phyloP scores from a whole-genome alignment of 2,888 invertebrate species.

The Axea sp. region DNA sequence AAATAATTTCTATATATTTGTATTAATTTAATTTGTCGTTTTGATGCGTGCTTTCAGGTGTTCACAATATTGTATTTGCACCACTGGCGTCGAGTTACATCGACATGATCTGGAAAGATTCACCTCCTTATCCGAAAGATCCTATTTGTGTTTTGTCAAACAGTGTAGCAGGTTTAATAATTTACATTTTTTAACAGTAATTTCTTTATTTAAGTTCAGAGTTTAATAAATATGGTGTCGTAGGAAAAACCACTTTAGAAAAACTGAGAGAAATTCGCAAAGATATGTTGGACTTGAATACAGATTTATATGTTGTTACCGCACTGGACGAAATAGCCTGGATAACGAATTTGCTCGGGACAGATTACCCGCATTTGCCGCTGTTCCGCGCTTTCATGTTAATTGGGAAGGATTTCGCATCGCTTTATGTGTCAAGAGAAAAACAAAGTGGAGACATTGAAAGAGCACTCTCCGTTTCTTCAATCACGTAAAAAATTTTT shows the following conservation, averaged over 20 bases:
- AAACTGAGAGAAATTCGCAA: constrained; percentile 63
- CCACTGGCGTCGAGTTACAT: constrained; percentile 70
- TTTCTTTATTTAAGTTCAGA: too few relatives aligned
- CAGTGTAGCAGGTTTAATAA: constrained; percentile 68
- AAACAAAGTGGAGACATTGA: constrained; percentile 68
- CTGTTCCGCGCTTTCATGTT: constrained; percentile 72
- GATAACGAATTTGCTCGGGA: constrained; percentile 80
- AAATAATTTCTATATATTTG: too few relatives aligned
- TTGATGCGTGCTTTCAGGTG: constrained; percentile 52
- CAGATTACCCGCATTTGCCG: constrained; percentile 79
- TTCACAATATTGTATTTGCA: constrained; percentile 65
- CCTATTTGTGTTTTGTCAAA: constrained; percentile 74
- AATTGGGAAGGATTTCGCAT: constrained; percentile 64
- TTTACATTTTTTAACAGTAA: too few relatives aligned
- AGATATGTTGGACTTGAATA: constrained; percentile 59
- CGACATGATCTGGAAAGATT: constrained; percentile 77
- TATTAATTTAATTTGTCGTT: too few relatives aligned
- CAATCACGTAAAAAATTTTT: constrained; percentile 39
- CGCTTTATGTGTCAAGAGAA: constrained; percentile 77
- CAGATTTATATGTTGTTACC: constrained; percentile 76
- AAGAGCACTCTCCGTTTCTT: constrained; percentile 24
- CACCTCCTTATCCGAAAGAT: constrained; percentile 75
- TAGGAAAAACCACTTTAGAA: constrained; percentile 64
- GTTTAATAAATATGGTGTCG: neutral
- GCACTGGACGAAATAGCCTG: constrained; percentile 80